Base-by-base conservation (phyloP, 2,113 vertebrate species). In the Ardeotis arabs region DNA sequence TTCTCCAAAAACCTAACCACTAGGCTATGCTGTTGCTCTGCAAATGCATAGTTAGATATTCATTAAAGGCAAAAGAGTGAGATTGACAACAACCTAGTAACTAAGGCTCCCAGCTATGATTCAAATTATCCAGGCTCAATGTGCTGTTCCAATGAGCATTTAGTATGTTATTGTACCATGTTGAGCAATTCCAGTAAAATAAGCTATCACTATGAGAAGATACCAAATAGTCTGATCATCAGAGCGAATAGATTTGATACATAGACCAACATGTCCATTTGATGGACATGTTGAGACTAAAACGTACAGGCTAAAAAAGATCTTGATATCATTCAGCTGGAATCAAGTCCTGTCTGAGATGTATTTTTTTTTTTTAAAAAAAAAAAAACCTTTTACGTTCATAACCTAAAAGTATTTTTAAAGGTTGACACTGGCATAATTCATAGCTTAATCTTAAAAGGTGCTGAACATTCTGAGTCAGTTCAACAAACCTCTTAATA, bases 1-100 rank as follows among this genome's bases (percentile, higher is more conserved):
- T 87, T 90, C 86, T 77, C 68, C n/a, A 72, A 52, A 89, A 89
- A 44, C n/a, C 25, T 64, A 78, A 56, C 91, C 95, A 93, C 91
- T 87, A 95, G 94, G 96, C 83, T 96, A 93, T 92, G 91, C 91
- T 97, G 68, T 95, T 90, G 79, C 37, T 93, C 86, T 89, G 74
- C 73, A 89, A 90, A 96, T 95, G 13, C 8, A 14, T 24, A 41
- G 20, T n/a, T 52, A 58, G 45, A 27, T 45, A 80, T 16, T 69
- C n/a, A 77, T 73, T 70, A 80, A 73, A 83, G 62, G 27, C 9
- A 15, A 66, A 90, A 59, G 16, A 55, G 4, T 45, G 17, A 53
- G 41, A 81, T 37, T 64, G 44, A 33, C 80, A 89, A 45, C 44
- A 66, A 33, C 3, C 12, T 13, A 47, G 37, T 74, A 67, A 63